phyloP scores from a whole-genome alignment of 2,888 invertebrate species.

The Spodoptera littoralis region DNA sequence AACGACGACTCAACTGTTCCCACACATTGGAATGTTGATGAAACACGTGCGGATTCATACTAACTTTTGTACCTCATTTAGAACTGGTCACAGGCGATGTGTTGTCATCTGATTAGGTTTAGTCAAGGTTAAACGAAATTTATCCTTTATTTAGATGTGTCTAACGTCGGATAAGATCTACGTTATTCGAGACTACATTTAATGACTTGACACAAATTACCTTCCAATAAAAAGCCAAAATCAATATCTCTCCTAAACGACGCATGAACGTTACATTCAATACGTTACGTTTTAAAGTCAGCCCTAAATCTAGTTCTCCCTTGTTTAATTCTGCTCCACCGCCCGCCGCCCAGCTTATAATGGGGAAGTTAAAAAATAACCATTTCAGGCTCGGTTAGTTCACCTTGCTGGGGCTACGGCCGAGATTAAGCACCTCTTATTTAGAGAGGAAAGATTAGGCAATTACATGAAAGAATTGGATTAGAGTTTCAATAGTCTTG shows the following conservation, averaged over 20 bases:
- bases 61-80: constrained; percentile 19
- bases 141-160: too few species aligned
- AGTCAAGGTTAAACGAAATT: too few species aligned
- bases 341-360: constrained; percentile 62
- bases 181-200: too few species aligned
- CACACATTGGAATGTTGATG: constrained; percentile 52
- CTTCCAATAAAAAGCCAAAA: neutral
- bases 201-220: too few species aligned
- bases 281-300: constrained; percentile 73
- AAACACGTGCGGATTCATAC: constrained; percentile 38
- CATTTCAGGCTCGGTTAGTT: constrained; percentile 83
- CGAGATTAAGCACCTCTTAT: constrained; percentile 73
- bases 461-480: constrained; percentile 80
- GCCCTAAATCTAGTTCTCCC: constrained; percentile 76
- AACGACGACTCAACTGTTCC: constrained; percentile 35
- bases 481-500: constrained; percentile 62
- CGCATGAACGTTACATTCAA: constrained; percentile 77
- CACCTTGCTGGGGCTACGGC: constrained; percentile 66
- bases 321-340: constrained; percentile 68
- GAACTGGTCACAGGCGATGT: neutral
- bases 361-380: constrained; percentile 81
- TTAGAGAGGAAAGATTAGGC: constrained; percentile 80
- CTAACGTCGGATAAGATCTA: too few species aligned
- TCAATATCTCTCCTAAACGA: constrained; percentile 63
- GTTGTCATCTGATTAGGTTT: neutral